Conservation (phyloP, 2,888 invertebrate species). For the Sphaeridia pumilis region DNA sequence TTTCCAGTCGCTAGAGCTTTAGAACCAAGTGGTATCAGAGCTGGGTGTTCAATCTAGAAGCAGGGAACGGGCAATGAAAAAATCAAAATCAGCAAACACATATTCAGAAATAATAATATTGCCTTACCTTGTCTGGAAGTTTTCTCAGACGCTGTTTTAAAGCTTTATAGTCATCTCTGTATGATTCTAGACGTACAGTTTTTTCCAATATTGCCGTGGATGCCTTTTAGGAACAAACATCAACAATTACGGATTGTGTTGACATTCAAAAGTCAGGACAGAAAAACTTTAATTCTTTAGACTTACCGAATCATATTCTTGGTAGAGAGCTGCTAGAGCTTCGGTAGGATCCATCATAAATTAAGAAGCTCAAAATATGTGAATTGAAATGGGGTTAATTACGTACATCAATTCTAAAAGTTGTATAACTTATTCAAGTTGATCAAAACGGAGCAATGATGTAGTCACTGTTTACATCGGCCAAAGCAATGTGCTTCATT, state of each 20-base stretch:
- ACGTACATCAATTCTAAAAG: no score
- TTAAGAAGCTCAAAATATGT: no score
- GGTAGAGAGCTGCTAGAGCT: background rate
- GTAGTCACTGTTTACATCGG: no score
- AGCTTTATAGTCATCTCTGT: slow-evolving; percentile 47
- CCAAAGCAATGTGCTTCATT: no score
- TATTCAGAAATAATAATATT: slow-evolving; percentile 64
- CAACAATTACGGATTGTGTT: no score
- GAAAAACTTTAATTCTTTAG: background rate
- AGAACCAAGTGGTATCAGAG: slow-evolving; percentile 67
- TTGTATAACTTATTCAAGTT: no score
- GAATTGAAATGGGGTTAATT: no score
- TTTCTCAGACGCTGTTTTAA: slow-evolving; percentile 42
- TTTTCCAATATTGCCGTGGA: slow-evolving; percentile 36
- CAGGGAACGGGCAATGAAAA: background rate
- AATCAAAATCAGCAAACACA: slow-evolving; percentile 51
- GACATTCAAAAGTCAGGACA: no score
- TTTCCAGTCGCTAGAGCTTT: slow-evolving; percentile 67
- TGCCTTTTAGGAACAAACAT: slow-evolving; percentile 9
- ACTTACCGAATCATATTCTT: slow-evolving; percentile 6
- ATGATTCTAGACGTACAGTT: slow-evolving; percentile 44
- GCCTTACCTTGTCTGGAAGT: slow-evolving; percentile 48
- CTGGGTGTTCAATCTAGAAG: slow-evolving; percentile 43
- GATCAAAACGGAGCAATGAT: no score
- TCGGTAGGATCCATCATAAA: background rate